Evolutionary conservation across 2,113 vertebrate genomes (phyloP), one percentile per base, ranked within the genome.

Genomic region (Galemys pyrenaicus): DNA sequence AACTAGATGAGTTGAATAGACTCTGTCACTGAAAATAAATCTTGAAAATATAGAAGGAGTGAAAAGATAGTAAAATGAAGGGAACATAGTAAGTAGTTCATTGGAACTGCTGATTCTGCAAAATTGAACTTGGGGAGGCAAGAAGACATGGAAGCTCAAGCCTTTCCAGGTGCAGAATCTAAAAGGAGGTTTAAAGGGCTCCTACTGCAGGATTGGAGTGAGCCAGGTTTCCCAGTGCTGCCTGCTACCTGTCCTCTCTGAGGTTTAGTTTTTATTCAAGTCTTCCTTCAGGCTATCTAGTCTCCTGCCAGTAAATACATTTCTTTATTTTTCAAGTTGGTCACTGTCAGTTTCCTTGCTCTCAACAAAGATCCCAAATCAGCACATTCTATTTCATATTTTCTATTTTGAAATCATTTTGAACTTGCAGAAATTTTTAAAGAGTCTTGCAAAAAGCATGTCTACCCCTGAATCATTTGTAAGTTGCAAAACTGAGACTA

Each of bases 351-450:
- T 88, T 88, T 89, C 58, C 32, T 71, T 78, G 58, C 51, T 82
- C 90, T 68, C 74, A 94, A 41, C 19, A 37, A 60, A 65, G 60
- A 74, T 74, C 20, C 49, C 75, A 37, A 46, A 37, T 71, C 8
- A 68, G 22, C 16, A 30, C 3, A n/a, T 82, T 92, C 22, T 64
- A 46, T 64, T 75, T 74, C 17, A 15, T 49, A 56, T 56, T 88
- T 87, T 70, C 17, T 87, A 9, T 56, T 89, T 84, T 70, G 75
- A 68, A 96, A 64, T 84, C 32, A 74, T 68, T 90, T 95, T 30
- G 44, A 91, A 81, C 16, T 67, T 77, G 46, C 0, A 30, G 11
- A 78, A 88, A 37, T 71, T n/a, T 37, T 65, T 4, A 44, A 83
- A 75, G 54, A 88, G 51, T 15, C 84, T 12, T 46, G 64, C n/a